phyloP scores from a whole-genome alignment of 2,797 vertebrate genomes.

The Mus spretus region DNA sequence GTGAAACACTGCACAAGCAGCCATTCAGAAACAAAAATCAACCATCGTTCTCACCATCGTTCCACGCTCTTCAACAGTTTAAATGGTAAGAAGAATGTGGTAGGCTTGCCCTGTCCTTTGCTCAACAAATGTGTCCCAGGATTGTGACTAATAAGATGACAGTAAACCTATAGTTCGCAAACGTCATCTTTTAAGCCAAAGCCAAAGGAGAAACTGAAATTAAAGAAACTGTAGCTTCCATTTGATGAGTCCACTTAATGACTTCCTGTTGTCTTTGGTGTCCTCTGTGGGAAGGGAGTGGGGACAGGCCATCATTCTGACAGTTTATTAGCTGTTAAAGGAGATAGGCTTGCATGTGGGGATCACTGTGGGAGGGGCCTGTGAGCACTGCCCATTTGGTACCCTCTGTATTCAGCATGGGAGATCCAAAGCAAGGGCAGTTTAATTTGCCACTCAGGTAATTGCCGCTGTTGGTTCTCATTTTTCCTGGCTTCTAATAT shows the following conservation, averaged over 20 bases:
- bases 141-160: background rate
- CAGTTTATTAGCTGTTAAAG: background rate
- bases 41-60: background rate
- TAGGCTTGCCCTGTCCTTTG: background rate
- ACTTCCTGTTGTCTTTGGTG: background rate
- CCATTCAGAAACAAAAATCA: background rate
- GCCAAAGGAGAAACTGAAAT: background rate
- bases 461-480: conserved; percentile 61
- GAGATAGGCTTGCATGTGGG: background rate
- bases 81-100: background rate
- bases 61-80: background rate
- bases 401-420: conserved; percentile 24
- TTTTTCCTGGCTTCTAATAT: conserved; percentile 50
- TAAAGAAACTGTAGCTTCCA: background rate
- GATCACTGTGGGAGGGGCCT: background rate
- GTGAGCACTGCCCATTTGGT: background rate
- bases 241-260: background rate
- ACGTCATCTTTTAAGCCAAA: conserved; percentile 3
- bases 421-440: conserved; percentile 30
- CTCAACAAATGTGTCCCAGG: background rate
- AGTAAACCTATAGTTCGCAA: background rate
- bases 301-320: background rate
- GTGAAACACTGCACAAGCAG: background rate
- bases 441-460: conserved; percentile 66
- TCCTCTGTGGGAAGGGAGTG: conserved; percentile 20